Evolutionary conservation across 1,140 invertebrate species (phyloP).

Genomic region (Aricia agestis): DNA sequence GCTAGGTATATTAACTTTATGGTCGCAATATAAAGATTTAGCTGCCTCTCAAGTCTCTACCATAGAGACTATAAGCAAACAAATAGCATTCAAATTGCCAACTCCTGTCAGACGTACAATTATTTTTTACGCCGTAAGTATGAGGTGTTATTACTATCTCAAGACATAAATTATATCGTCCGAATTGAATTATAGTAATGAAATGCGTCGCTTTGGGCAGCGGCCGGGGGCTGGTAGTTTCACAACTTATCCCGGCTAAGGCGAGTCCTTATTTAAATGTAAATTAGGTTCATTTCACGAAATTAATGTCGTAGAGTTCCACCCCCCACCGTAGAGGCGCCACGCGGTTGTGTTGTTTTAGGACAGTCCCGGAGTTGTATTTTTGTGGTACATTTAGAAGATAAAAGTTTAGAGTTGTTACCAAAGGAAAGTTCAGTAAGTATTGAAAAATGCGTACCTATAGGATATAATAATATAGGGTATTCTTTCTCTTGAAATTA

Average conservation of each 20-base stretch:
- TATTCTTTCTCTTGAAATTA: too few relatives aligned
- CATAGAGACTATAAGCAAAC: too few relatives aligned
- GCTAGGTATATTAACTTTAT: too few relatives aligned
- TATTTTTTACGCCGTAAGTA: constrained; percentile 20
- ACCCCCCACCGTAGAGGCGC: constrained; percentile 56
- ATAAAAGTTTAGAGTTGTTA: too few relatives aligned
- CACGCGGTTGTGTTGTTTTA: constrained; percentile 31
- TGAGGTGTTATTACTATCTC: constrained; percentile 32
- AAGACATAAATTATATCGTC: constrained; percentile 50
- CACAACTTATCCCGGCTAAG: constrained; percentile 74
- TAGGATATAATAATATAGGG: too few relatives aligned
- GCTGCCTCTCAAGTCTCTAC: too few relatives aligned
- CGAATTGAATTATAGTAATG: constrained; percentile 75
- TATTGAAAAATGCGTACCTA: too few relatives aligned
- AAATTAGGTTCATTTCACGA: constrained; percentile 92
- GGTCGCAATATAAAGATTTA: too few relatives aligned
- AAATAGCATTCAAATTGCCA: too few relatives aligned
- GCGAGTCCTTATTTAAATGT: constrained; percentile 89
- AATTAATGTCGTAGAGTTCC: constrained; percentile 84
- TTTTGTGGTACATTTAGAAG: too few relatives aligned
- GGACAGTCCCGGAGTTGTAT: constrained; percentile 29
- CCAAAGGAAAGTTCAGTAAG: too few relatives aligned
- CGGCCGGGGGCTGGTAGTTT: constrained; percentile 63
- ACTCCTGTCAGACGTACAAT: not conserved
- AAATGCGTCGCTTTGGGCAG: constrained; percentile 68